A percentile compares a stretch with the other conserved stretches of the same genome.
Evolutionary conservation across 2,113 vertebrate species (phyloP).

Genomic region (Cricetomys ansorgei): DNA sequence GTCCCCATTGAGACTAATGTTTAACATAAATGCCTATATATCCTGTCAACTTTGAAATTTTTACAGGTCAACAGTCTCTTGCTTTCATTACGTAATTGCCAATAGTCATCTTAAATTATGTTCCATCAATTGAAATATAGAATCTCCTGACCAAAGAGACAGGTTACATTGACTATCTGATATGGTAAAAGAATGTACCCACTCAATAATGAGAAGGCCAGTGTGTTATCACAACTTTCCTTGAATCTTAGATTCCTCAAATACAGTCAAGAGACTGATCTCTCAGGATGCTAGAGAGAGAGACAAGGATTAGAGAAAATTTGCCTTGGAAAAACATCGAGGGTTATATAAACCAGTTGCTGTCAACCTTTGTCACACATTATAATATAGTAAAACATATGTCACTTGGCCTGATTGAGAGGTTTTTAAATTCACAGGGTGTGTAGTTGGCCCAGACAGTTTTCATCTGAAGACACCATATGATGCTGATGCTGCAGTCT

Average conservation of each 20-base stretch:
- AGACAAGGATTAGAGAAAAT: neutral
- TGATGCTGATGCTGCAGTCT: neutral
- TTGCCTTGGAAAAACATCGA: neutral
- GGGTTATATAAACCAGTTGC: neutral
- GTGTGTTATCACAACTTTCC: neutral
- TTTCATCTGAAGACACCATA: neutral
- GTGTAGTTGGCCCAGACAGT: neutral
- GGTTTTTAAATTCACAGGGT: neutral
- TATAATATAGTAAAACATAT: neutral
- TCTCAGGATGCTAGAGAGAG: neutral
- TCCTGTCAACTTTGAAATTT: neutral
- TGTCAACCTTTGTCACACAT: neutral
- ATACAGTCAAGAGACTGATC: neutral
- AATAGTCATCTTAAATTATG: neutral
- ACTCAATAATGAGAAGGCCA: neutral
- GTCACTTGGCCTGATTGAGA: neutral
- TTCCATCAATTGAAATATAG: neutral
- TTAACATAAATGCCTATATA: neutral
- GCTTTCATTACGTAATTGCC: neutral
- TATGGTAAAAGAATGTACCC: neutral
- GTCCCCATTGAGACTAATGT: neutral
- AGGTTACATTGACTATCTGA: neutral
- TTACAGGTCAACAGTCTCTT: neutral
- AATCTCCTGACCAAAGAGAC: neutral
- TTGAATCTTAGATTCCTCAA: neutral